phyloP scores from a whole-genome alignment of 2,888 invertebrate genomes.

The Augiades crinisus region DNA sequence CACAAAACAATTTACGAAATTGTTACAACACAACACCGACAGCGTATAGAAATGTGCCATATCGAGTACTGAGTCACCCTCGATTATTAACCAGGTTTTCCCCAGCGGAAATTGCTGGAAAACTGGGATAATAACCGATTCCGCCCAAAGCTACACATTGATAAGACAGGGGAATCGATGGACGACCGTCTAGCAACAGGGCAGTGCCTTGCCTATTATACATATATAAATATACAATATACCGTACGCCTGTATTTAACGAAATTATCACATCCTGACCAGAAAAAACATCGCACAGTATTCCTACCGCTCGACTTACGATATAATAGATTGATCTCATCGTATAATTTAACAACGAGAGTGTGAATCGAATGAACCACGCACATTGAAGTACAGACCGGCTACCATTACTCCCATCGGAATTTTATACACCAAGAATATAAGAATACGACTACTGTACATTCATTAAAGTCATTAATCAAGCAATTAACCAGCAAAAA shows the following conservation, averaged over 20 bases:
- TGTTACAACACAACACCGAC: background rate
- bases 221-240: constrained; percentile 22
- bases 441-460: constrained; percentile 27
- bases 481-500: constrained; percentile 36
- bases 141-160: constrained; percentile 36
- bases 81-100: constrained; percentile 1
- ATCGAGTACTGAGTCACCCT: constrained; percentile 9
- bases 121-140: constrained; percentile 26
- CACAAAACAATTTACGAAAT: background rate
- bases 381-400: constrained; percentile 40
- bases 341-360: constrained; percentile 2
- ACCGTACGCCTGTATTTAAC: constrained; percentile 19
- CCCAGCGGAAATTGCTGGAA: constrained; percentile 11
- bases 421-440: constrained; percentile 25
- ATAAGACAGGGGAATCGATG: constrained; percentile 59
- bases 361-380: constrained; percentile 33
- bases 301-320: constrained; percentile 2
- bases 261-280: constrained; percentile 31
- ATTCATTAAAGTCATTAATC: constrained; percentile 31
- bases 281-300: constrained; percentile 1
- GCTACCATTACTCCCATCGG: constrained; percentile 37
- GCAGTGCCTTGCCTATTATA: constrained; percentile 56
- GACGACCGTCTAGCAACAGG: constrained; percentile 63
- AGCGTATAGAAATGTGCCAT: too few species aligned
- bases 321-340: background rate